Evolutionary conservation across 1,140 invertebrate species (phyloP).

Genomic region (Apis dorsata): DNA sequence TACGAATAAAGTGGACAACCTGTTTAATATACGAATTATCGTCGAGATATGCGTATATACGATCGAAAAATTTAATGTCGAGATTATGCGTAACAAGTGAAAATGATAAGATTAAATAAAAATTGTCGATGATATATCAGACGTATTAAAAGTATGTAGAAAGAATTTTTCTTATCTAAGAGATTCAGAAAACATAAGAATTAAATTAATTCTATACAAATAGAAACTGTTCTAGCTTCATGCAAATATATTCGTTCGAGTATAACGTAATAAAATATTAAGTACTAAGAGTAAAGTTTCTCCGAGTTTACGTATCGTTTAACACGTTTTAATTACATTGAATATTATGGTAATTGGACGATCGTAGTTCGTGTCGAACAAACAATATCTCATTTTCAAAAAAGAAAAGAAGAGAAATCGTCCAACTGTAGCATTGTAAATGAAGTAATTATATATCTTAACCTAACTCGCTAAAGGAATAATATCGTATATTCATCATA

Average conservation of each 20-base stretch:
- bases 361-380: not conserved
- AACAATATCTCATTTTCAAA: not conserved
- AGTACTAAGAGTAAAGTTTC: not conserved
- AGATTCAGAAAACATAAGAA: not conserved
- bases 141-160: no score
- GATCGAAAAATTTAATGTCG: no score
- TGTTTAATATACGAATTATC: no score
- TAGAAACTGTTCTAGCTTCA: not conserved
- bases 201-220: not conserved
- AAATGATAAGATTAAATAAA: no score
- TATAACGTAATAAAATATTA: not conserved
- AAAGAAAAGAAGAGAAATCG: not conserved
- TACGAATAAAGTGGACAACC: no score
- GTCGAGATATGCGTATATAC: no score
- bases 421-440: not conserved
- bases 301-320: not conserved
- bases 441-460: no score
- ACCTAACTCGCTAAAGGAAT: no score
- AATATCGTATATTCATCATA: not conserved
- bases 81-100: no score
- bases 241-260: not conserved
- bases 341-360: not conserved
- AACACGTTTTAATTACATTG: conserved; percentile 1
- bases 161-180: no score
- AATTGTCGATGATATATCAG: no score